phyloP scores from a whole-genome alignment of 2,797 vertebrate species.

The Ctenopoma kingsleyae region DNA sequence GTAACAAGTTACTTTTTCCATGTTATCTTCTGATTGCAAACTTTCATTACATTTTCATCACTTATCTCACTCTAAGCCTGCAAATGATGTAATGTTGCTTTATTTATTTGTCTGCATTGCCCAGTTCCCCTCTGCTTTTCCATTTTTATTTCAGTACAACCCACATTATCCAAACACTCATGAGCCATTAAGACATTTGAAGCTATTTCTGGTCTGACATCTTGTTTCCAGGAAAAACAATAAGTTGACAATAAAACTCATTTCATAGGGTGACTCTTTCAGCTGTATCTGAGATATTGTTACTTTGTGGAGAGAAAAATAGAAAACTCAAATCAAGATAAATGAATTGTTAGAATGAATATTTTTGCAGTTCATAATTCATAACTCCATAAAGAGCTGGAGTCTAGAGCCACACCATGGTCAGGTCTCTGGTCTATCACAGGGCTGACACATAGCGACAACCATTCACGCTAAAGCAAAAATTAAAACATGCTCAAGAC shows the following conservation, averaged over 20 bases:
- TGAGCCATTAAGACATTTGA: slow-evolving; percentile 2
- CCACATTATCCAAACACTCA: slow-evolving; percentile 15
- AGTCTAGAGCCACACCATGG: too few relatives aligned
- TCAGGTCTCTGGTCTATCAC: too few relatives aligned
- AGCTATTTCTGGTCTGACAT: background rate
- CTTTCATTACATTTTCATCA: background rate
- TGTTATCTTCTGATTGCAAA: background rate
- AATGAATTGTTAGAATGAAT: background rate
- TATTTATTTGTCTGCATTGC: background rate
- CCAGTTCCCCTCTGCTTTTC: background rate
- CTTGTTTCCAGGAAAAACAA: background rate
- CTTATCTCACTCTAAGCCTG: background rate
- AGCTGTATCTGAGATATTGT: too few relatives aligned
- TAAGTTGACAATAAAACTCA: background rate
- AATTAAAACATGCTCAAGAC: background rate
- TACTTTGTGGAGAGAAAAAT: too few relatives aligned
- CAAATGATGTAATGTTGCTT: background rate
- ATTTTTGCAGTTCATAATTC: background rate
- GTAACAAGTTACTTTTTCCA: background rate
- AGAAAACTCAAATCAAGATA: too few relatives aligned
- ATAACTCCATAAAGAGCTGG: too few relatives aligned
- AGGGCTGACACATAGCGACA: too few relatives aligned
- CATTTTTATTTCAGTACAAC: slow-evolving; percentile 8
- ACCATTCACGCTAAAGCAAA: too few relatives aligned
- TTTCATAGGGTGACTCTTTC: too few relatives aligned